Percentiles rank a stretch among this genome's conserved stretches.
Evolutionary conservation across 2,888 invertebrate species (phyloP).

Genomic region (Papilio elwesi): DNA sequence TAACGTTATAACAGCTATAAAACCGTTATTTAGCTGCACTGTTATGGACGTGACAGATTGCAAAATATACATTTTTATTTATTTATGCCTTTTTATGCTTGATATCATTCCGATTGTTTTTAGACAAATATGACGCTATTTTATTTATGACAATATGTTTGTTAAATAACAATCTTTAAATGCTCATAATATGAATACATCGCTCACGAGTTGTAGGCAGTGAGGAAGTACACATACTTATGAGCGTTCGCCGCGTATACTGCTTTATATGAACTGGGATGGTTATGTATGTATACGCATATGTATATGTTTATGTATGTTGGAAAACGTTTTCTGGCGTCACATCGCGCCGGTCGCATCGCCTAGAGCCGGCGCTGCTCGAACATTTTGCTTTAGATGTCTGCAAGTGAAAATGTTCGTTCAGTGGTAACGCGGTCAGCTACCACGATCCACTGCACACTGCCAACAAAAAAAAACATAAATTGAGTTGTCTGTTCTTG

Average conservation of each 20-base stretch:
- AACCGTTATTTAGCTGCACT: constrained; percentile 12
- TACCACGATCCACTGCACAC: constrained; percentile 43
- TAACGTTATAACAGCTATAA: constrained; percentile 11
- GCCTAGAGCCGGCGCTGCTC: constrained; percentile 48
- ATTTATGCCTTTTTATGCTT: not conserved
- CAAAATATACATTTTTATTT: not conserved
- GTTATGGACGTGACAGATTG: not conserved
- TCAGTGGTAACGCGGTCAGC: constrained; percentile 51
- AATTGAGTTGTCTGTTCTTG: constrained; percentile 27
- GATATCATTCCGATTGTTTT: constrained; percentile 2
- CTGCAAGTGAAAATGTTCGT: constrained; percentile 47
- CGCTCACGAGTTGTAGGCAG: not conserved
- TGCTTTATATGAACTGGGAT: constrained; percentile 20
- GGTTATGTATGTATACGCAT: constrained; percentile 19
- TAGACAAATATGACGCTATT: not conserved
- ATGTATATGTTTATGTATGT: constrained; percentile 24
- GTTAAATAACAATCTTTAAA: constrained; percentile 8
- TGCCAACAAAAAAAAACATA: constrained; percentile 5
- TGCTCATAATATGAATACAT: constrained; percentile 4
- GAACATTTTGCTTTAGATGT: constrained; percentile 51
- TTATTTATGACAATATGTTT: not conserved
- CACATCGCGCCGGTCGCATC: constrained; percentile 50
- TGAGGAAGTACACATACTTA: not conserved
- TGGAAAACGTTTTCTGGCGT: constrained; percentile 40
- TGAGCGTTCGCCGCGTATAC: not conserved